Evolutionary conservation across 2,797 vertebrate species (phyloP).

Genomic region (Cichlasoma orientale): DNA sequence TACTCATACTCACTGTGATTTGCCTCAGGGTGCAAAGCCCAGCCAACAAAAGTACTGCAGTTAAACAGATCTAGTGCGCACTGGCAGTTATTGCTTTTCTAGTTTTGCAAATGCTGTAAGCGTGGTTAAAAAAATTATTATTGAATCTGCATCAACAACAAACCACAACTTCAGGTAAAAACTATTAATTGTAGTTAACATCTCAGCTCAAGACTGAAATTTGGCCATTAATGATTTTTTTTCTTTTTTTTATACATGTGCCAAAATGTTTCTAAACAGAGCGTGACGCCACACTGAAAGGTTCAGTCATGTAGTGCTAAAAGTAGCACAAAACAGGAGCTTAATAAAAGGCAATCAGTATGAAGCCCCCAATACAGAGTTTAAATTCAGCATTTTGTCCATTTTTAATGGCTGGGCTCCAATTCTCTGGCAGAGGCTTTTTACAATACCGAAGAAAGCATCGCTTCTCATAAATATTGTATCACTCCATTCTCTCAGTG

Average conservation of each 20-base stretch:
- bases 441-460: neutral
- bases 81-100: neutral
- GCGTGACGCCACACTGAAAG: neutral
- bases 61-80: neutral
- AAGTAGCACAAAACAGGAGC: neutral
- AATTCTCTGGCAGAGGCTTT: neutral
- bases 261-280: neutral
- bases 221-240: neutral
- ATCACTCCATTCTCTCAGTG: neutral
- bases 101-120: neutral
- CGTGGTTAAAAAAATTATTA: neutral
- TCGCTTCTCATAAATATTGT: neutral
- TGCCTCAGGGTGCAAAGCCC: neutral
- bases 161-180: neutral
- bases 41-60: neutral
- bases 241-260: neutral
- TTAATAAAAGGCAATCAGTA: neutral
- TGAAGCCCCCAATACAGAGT: neutral
- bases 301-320: neutral
- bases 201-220: neutral
- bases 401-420: neutral
- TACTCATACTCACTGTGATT: neutral
- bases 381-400: neutral
- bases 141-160: neutral
- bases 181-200: accelerated